Base-by-base conservation (phyloP, 2,113 vertebrate species). In the Setophaga kirtlandii region DNA sequence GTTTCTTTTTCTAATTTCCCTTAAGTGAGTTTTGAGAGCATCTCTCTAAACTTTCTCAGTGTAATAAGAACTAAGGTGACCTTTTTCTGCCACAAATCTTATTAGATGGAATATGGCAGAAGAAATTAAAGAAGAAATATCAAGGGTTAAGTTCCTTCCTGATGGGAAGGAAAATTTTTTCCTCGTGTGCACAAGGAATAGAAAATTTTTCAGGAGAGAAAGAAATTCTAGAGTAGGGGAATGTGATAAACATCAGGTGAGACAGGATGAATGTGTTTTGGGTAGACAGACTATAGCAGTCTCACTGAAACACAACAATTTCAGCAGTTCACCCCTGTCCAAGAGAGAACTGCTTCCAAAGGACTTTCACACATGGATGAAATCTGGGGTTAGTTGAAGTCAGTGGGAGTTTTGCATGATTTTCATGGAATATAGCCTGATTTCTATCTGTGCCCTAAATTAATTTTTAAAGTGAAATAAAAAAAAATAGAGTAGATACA, bases 71-170 rank as follows among this genome's bases (percentile, higher is more conserved):
- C 16, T 69, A 85, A 94, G n/a, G 13, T 74, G 86, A 90, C 50
- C 37, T 47, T 88, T 90, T 91, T 75, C 82, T 84, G 70, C 35
- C 37, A 55, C 49, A 93, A 92, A 92, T 44, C 55, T 91, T 10
- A 27, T 91, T 24, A 37, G 76, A 44, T 35, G 24, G 11, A 84
- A 35, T 89, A 93, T 44, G 19, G 67, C 94, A 95, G 80, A 87
- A 19, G 23, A 78, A 77, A 94, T 94, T 95, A 95, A 95, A 90
- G 75, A 92, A 96, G 75, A 84, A 94, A 62, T 93, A 94, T 86
- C 47, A 83, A 96, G 96, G 65, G 73, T 91, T 84, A 93, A 88
- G 50, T 60, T 37, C 50, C 81, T 70, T 96, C 76, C 60, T 87
- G 73, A 78, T 27, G 60, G 84, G 68, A 33, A 62, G 9, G 73